phyloP scores from a whole-genome alignment of 2,113 vertebrate species.

The Connochaetes taurinus region DNA sequence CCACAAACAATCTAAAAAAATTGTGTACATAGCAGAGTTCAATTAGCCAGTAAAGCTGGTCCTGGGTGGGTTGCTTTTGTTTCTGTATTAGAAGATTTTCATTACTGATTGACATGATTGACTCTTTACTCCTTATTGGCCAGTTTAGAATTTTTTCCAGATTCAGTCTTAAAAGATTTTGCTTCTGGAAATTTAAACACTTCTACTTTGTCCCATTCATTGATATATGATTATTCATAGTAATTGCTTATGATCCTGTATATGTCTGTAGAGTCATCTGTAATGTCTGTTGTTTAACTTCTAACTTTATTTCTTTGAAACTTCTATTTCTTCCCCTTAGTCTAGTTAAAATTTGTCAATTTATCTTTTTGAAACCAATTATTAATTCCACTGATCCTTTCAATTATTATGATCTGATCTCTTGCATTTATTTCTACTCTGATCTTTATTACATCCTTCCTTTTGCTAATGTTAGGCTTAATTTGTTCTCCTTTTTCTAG shows the following conservation, averaged over 20 bases:
- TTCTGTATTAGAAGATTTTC: not conserved
- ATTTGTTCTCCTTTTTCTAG: not conserved
- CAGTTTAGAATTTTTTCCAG: not conserved
- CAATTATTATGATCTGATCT: not conserved
- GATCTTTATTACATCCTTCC: not conserved
- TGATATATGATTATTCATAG: not conserved
- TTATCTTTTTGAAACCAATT: not conserved
- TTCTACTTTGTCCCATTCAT: not conserved
- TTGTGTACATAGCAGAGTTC: not conserved
- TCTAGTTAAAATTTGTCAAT: not conserved
- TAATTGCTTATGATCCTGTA: not conserved
- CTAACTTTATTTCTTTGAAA: not conserved
- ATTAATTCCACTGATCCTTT: not conserved
- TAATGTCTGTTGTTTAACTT: not conserved
- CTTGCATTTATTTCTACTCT: not conserved
- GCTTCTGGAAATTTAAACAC: not conserved
- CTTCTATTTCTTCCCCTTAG: not conserved
- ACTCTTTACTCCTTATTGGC: not conserved
- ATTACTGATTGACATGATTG: not conserved
- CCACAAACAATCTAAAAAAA: not conserved
- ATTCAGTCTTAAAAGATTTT: not conserved
- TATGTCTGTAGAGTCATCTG: not conserved
- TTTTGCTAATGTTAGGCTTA: not conserved
- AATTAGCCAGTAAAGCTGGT: not conserved
- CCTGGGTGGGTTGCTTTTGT: not conserved